phyloP scores from a whole-genome alignment of 1,140 invertebrate genomes.

The Heliothis virescens region DNA sequence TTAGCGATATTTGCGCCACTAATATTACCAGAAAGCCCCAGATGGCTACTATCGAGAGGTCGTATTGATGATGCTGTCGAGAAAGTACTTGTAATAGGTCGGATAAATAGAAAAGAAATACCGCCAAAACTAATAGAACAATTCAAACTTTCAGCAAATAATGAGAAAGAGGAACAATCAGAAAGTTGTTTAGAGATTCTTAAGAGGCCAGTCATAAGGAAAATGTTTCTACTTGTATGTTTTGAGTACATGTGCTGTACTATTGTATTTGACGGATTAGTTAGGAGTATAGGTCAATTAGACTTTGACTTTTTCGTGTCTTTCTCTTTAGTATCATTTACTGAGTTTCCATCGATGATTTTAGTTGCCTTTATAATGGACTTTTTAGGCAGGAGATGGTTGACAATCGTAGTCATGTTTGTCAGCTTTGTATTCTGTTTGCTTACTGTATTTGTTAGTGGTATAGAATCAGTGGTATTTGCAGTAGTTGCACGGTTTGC shows the following conservation, averaged over 20 bases:
- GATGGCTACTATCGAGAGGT: slow-evolving; percentile 90
- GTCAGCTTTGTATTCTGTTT: slow-evolving; percentile 68
- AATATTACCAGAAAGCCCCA: slow-evolving; percentile 90
- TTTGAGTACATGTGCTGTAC: slow-evolving; percentile 72
- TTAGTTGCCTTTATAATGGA: slow-evolving; percentile 62
- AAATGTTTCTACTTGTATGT: slow-evolving; percentile 71
- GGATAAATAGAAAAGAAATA: slow-evolving; percentile 74
- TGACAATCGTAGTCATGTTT: slow-evolving; percentile 59
- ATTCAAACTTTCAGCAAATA: slow-evolving; percentile 63
- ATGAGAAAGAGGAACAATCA: slow-evolving; percentile 58
- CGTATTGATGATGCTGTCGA: slow-evolving; percentile 88
- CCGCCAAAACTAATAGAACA: slow-evolving; percentile 72
- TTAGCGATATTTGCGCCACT: slow-evolving; percentile 82
- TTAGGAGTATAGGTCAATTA: slow-evolving; percentile 60
- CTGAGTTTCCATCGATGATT: slow-evolving; percentile 61
- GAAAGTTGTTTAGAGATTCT: slow-evolving; percentile 66
- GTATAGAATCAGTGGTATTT: slow-evolving; percentile 69
- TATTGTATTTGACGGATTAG: slow-evolving; percentile 61
- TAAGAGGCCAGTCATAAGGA: slow-evolving; percentile 65
- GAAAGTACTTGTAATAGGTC: slow-evolving; percentile 82
- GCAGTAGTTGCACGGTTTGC: slow-evolving; percentile 76
- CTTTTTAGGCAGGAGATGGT: slow-evolving; percentile 61
- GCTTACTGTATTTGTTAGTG: slow-evolving; percentile 63
- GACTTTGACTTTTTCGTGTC: slow-evolving; percentile 63
- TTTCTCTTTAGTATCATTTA: slow-evolving; percentile 61